Evolutionary conservation across 2,113 vertebrate species (phyloP).

Genomic region (Podilymbus podiceps): DNA sequence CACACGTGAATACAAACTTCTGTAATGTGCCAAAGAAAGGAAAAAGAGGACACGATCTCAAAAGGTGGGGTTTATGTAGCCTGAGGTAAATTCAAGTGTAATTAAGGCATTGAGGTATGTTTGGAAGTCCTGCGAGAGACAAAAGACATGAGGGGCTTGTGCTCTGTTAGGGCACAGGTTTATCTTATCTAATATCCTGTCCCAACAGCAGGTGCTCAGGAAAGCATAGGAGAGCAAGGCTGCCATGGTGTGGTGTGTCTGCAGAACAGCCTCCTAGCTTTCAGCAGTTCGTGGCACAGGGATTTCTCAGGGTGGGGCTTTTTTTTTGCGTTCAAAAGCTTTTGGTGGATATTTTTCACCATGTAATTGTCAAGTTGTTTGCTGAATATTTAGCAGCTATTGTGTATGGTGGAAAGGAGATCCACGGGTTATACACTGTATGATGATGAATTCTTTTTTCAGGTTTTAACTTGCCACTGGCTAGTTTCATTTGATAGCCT

Average conservation of each 20-base stretch:
- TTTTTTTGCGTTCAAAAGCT: neutral
- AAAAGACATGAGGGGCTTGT: rapidly evolving
- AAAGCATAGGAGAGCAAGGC: neutral
- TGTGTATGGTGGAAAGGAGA: neutral
- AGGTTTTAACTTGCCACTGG: neutral
- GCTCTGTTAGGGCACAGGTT: neutral
- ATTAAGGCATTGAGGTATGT: neutral
- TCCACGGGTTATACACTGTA: neutral
- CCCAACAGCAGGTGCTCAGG: neutral
- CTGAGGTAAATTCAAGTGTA: neutral
- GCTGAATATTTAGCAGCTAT: neutral
- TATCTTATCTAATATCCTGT: neutral
- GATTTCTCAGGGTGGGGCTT: neutral
- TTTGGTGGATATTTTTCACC: neutral
- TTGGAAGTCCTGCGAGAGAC: neutral
- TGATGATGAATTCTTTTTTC: neutral
- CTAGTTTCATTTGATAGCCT: neutral
- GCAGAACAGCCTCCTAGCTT: neutral
- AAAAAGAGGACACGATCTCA: neutral
- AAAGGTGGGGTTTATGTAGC: neutral
- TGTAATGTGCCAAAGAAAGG: neutral
- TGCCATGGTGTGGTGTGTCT: neutral
- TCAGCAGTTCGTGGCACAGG: neutral
- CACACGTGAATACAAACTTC: neutral
- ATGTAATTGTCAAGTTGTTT: neutral